Evolutionary conservation across 2,797 vertebrate species (phyloP), one percentile per base, ranked within the genome.

Genomic region (Bovichtus diacanthus): DNA sequence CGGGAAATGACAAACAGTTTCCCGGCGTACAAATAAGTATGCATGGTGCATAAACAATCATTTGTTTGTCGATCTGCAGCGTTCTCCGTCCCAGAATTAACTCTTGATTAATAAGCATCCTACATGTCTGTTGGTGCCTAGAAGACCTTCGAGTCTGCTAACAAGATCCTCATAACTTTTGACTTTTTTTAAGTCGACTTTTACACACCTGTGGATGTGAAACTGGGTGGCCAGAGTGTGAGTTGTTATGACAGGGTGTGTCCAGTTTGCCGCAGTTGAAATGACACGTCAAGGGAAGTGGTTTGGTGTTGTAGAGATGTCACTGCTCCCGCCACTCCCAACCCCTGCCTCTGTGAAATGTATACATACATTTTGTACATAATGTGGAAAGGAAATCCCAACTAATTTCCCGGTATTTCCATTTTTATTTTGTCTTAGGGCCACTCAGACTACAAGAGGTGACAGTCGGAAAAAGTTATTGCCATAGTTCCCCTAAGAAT

Each of bases 201-300:
- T 56, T 38, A 11, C 27, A 36, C 67, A 85, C 81, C 80, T 85
- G 78, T 73, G 51, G 62, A 76, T 76, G 43, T 83, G 78, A 88
- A 88, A 85, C 39, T 77, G 66, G 73, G 73, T 76, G 75, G 70
- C 23, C 46, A 9, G n/a, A n/a, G 29, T 49, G 66, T 78, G 65
- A 81, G 56, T 25, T 55, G 50, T 49, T 84, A 27, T 64, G 64
- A 67, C 54, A 63, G 87, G 88, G 86, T 81, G 87, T 86, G 80
- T 50, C 80, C 27, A n/a, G 62, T 41, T 63, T 61, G 53, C 41
- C 36, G 23, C 53, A 44, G 61, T 44, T 64, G 71, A 84, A 74
- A 69, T 76, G 61, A 84, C 70, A 54, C 23, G 21, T 77, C 34
- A 64, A 67, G 39, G 87, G 88, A 89, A 85, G 85, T 88, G 78